Evolutionary conservation across 2,888 invertebrate species (phyloP).

Genomic region (Rhingia rostrata): DNA sequence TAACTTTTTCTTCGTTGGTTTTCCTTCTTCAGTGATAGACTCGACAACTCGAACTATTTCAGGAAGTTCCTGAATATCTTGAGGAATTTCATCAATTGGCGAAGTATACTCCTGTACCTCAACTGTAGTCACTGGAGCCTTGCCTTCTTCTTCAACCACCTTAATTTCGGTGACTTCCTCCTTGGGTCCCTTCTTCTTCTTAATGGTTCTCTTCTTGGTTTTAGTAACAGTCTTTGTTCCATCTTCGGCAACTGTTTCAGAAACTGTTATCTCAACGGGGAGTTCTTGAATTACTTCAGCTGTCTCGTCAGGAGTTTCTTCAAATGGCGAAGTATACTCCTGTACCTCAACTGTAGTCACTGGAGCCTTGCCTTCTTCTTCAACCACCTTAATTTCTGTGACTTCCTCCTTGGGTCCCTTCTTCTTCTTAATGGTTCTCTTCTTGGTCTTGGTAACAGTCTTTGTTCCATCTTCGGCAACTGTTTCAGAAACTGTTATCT

Average conservation of each 20-base stretch:
- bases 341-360: slow-evolving; percentile 38
- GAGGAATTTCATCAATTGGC: slow-evolving; percentile 19
- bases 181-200: slow-evolving; percentile 47
- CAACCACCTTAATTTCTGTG: slow-evolving; percentile 53
- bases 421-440: slow-evolving; percentile 28
- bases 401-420: slow-evolving; percentile 54
- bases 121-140: slow-evolving; percentile 41
- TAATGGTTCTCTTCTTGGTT: slow-evolving; percentile 46
- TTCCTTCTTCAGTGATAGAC: slow-evolving; percentile 23
- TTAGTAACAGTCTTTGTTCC: slow-evolving; percentile 25
- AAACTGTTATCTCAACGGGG: slow-evolving; percentile 28
- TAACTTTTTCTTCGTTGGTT: slow-evolving; percentile 28
- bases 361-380: slow-evolving; percentile 54
- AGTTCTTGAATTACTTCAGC: slow-evolving; percentile 33
- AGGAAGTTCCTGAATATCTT: slow-evolving; percentile 29
- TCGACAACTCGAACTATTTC: slow-evolving; percentile 17
- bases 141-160: slow-evolving; percentile 54
- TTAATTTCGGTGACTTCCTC: slow-evolving; percentile 59
- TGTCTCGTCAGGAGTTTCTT: slow-evolving; percentile 42
- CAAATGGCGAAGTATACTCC: slow-evolving; percentile 2
- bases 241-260: slow-evolving; percentile 40
- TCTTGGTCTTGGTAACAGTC: slow-evolving; percentile 29
- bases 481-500: slow-evolving; percentile 63
- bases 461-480: slow-evolving; percentile 71
- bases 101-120: background rate